Evolutionary conservation across 2,888 invertebrate species (phyloP).

Genomic region (Linyphia triangularis): DNA sequence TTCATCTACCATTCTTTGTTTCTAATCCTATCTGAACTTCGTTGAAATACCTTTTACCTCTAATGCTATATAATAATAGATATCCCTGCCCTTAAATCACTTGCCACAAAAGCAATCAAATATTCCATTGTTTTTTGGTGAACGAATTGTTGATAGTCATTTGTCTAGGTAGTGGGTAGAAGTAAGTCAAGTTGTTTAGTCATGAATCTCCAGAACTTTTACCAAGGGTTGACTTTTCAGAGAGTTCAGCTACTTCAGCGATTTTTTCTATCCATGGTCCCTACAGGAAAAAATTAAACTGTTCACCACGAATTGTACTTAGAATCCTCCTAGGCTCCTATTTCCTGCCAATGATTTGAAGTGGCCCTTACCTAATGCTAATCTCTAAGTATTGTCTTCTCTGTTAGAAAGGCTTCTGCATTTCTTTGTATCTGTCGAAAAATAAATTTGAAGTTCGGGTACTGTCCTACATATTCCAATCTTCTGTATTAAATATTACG

Average conservation of each 20-base stretch:
- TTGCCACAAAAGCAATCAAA: slow-evolving; percentile 2
- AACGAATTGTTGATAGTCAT: background rate
- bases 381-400: too few relatives aligned
- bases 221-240: background rate
- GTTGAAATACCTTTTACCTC: background rate
- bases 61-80: slow-evolving; percentile 15
- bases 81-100: background rate
- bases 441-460: too few relatives aligned
- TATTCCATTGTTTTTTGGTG: slow-evolving; percentile 11
- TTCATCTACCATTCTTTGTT: background rate
- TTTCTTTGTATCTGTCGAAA: too few relatives aligned
- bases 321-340: too few relatives aligned
- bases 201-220: slow-evolving; percentile 7
- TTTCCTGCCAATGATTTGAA: too few relatives aligned
- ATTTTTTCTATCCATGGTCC: background rate
- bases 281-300: too few relatives aligned
- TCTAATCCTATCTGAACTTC: slow-evolving; percentile 10
- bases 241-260: slow-evolving; percentile 2
- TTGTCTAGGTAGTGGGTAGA: background rate
- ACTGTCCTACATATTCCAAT: too few relatives aligned
- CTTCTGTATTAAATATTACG: too few relatives aligned
- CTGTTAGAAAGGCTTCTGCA: too few relatives aligned
- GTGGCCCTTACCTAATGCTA: too few relatives aligned
- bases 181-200: background rate
- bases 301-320: too few relatives aligned